A percentile compares a stretch with the other conserved stretches of the same genome.
Conservation (phyloP, 1,140 invertebrate genomes). For the Aradophagus sp. region DNA sequence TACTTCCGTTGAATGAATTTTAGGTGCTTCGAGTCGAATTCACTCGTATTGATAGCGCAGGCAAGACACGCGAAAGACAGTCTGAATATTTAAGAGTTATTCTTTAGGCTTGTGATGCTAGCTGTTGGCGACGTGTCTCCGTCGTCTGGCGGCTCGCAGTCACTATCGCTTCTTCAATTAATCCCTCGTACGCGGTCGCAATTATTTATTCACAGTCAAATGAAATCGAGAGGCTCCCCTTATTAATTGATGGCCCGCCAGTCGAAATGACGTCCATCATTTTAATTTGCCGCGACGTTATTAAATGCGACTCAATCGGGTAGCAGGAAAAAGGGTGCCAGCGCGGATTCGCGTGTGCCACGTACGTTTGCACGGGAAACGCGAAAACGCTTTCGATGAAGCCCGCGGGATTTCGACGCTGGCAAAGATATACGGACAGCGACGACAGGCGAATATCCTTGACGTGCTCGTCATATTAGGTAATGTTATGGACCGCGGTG, state of each 20-base stretch:
- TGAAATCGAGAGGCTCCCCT: constrained; percentile 66
- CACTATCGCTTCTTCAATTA: constrained; percentile 30
- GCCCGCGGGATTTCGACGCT: constrained; percentile 44
- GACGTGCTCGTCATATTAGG: constrained; percentile 50
- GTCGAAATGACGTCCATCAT: constrained; percentile 72
- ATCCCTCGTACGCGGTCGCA: constrained; percentile 21
- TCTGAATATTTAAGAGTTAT: no score
- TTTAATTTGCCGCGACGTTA: constrained; percentile 72
- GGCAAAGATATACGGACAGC: constrained; percentile 49
- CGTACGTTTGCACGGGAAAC: constrained; percentile 31
- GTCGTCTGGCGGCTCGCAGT: no score
- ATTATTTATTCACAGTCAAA: constrained; percentile 73
- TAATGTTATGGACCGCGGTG: constrained; percentile 45
- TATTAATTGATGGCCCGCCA: constrained; percentile 73
- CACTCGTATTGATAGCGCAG: no score
- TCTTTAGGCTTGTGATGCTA: no score
- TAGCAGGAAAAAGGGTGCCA: constrained; percentile 31
- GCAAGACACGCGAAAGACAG: no score
- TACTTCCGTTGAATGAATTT: no score
- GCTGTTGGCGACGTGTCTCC: no score
- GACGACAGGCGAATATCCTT: constrained; percentile 55
- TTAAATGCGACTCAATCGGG: constrained; percentile 62
- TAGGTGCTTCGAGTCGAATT: no score
- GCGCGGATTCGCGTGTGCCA: no score
- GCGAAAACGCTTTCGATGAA: constrained; percentile 48